Evolutionary conservation across 1,140 invertebrate genomes (phyloP), one percentile per base, ranked within the genome.

Genomic region (Potamilus streckersoni): DNA sequence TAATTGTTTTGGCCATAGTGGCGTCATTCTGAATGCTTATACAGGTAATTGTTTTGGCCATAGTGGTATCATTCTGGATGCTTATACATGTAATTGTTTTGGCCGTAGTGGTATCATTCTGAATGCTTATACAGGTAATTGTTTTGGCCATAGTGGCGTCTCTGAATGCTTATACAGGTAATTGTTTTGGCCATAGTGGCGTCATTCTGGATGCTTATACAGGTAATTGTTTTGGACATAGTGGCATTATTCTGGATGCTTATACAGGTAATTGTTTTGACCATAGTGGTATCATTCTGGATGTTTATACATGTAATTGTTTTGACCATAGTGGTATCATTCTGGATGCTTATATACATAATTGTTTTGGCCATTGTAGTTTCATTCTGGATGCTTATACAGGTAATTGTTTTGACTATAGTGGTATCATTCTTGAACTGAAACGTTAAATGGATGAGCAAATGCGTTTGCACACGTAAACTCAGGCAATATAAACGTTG

Each of bases 241-340:
- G 27, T 58, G n/a, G n/a, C n/a, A n/a, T n/a, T 19, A 63, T 66
- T 20, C 5, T 59, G 56, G 79, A 78, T 19, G 74, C 71, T 16
- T 86, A 86, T 67, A 73, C 81, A 60, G 85, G 85, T 85, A 79
- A 64, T 27, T 83, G 27, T 69, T 38, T 13, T 69, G 61, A 56
- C 57, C 56, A 16, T 73, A 76, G 17, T 58, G 38, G 38, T 11
- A 6, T 49, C 6, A 49, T 49, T 49, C 4, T 49, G 38, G 8
- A 38, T 38, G 73, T 70, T 19, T 86, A 86, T 63, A 73, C 81
- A 60, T 84, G 85, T 85, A 79, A 64, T 27, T 83, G 23, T 69
- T 31, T 13, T 71, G 61, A 61, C 57, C 56, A 16, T 73, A 76
- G 27, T 58, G n/a, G n/a, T n/a, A 63, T 66, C 38, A 17, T 59